Percentiles rank a stretch among this genome's conserved stretches.
Conservation (phyloP, 2,888 invertebrate species). For the Tuta absoluta region DNA sequence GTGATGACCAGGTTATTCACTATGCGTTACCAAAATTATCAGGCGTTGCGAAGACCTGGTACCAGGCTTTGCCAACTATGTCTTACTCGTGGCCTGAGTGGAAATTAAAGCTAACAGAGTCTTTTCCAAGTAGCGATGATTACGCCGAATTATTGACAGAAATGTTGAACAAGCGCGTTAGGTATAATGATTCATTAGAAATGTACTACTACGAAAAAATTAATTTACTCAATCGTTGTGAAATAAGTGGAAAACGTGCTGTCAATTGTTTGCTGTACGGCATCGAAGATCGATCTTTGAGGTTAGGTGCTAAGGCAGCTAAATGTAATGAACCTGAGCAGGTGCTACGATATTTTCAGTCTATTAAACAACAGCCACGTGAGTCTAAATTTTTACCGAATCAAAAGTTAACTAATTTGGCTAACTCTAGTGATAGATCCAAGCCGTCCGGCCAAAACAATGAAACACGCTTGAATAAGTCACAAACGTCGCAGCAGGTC, state of each 20-base stretch:
- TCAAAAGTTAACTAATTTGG: background rate
- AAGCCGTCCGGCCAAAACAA: background rate
- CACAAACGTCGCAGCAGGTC: background rate
- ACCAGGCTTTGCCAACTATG: constrained; percentile 30
- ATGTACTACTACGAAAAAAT: constrained; percentile 26
- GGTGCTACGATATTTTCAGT: background rate
- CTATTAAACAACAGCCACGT: background rate
- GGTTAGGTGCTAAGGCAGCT: constrained; percentile 31
- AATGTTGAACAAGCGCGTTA: constrained; percentile 30
- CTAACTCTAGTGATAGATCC: background rate
- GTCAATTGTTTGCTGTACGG: constrained; percentile 30
- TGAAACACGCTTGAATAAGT: background rate
- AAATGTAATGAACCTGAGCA: constrained; percentile 25
- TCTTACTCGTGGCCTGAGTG: constrained; percentile 31
- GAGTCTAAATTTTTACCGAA: background rate
- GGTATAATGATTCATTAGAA: constrained; percentile 30
- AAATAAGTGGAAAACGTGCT: constrained; percentile 29
- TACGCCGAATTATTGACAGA: constrained; percentile 33
- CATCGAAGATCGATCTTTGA: constrained; percentile 28
- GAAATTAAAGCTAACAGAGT: constrained; percentile 31
- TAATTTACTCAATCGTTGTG: constrained; percentile 32
- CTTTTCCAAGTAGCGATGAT: constrained; percentile 33
- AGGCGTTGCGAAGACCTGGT: constrained; percentile 32
- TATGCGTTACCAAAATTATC: constrained; percentile 26
- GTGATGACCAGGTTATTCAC: constrained; percentile 21